Evolutionary conservation across 1,140 invertebrate species (phyloP).

Genomic region (Holotrichia oblita): DNA sequence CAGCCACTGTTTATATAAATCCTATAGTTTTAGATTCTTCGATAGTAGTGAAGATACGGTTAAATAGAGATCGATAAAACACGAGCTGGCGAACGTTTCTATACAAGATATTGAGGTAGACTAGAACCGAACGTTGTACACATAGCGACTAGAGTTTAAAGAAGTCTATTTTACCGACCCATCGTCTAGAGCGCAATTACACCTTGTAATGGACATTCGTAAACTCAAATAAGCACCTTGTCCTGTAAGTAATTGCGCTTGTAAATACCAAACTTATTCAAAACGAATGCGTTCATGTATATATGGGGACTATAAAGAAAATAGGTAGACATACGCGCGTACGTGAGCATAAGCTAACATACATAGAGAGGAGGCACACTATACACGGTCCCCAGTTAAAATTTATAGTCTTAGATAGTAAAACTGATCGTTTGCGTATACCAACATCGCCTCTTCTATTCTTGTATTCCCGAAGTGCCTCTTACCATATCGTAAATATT

Average conservation of each 20-base stretch:
- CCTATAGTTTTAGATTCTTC: not conserved
- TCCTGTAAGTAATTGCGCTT: not conserved
- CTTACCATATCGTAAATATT: conserved; percentile 17
- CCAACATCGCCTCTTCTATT: not conserved
- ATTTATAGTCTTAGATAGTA: conserved; percentile 3
- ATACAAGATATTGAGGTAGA: not conserved
- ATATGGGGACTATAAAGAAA: not conserved
- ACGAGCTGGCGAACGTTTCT: not conserved
- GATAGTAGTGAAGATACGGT: not conserved
- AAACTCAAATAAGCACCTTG: conserved; percentile 1
- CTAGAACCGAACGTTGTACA: not conserved
- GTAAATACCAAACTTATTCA: conserved; percentile 21
- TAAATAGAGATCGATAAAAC: not conserved
- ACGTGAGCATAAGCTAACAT: not conserved
- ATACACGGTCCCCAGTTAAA: not conserved
- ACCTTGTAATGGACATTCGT: not conserved
- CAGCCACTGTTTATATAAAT: not conserved
- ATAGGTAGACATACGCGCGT: not conserved
- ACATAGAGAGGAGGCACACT: no score
- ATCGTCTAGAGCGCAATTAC: conserved; percentile 1
- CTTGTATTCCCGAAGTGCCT: not conserved
- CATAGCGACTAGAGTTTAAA: not conserved
- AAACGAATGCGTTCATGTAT: not conserved
- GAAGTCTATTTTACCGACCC: not conserved
- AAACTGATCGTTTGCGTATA: not conserved